Percentiles rank a stretch among this genome's conserved stretches.
Conservation (phyloP, 2,797 vertebrate species). For the Leptoclinus maculatus region DNA sequence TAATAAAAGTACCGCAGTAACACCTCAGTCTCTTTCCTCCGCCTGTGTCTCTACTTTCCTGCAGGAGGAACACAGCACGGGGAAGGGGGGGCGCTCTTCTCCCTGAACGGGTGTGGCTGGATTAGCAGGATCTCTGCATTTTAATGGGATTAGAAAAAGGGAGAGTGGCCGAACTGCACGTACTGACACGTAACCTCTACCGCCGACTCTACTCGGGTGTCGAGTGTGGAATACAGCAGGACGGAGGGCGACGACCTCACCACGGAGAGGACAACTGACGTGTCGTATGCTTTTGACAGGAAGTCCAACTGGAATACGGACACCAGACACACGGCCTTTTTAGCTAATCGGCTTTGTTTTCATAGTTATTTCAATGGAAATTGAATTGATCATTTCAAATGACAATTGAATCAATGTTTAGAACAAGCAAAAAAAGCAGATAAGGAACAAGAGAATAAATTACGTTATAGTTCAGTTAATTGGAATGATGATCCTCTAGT, state of each 20-base stretch:
- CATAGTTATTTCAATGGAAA: slow-evolving; percentile 4
- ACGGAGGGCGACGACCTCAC: background rate
- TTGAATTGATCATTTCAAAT: slow-evolving; percentile 7
- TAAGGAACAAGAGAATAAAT: background rate
- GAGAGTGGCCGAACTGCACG: slow-evolving; percentile 45
- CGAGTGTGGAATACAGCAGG: slow-evolving; percentile 7
- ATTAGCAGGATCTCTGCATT: slow-evolving; percentile 61
- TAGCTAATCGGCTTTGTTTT: background rate
- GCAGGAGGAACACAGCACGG: slow-evolving; percentile 16
- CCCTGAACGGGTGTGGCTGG: slow-evolving; percentile 37
- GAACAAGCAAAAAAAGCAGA: background rate
- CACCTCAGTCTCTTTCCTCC: background rate
- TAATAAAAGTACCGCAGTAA: background rate
- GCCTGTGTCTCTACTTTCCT: background rate
- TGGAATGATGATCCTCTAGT: background rate
- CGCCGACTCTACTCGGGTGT: background rate
- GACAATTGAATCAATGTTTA: background rate
- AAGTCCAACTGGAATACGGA: slow-evolving; percentile 13
- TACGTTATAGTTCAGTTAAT: background rate
- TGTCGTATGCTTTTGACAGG: background rate
- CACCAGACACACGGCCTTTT: background rate
- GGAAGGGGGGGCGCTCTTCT: slow-evolving; percentile 1
- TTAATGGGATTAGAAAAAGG: slow-evolving; percentile 66
- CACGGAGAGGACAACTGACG: background rate
- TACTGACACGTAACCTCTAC: slow-evolving; percentile 42